Conservation (phyloP, 2,888 invertebrate species). For the Drosophila recens region DNA sequence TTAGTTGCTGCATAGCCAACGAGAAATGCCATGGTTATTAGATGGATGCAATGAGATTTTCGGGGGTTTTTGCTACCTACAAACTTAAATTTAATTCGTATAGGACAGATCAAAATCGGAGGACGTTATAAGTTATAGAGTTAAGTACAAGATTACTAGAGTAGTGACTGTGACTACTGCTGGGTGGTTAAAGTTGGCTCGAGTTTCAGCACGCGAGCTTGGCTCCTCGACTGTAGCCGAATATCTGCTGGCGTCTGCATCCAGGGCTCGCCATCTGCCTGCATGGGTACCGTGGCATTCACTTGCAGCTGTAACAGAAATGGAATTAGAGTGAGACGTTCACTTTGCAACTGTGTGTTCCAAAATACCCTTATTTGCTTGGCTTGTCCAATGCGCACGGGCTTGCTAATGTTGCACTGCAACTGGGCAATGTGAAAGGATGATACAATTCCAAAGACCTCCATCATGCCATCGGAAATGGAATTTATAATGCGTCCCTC, state of each 20-base stretch:
- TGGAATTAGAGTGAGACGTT: not conserved
- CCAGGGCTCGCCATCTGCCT: constrained; percentile 99
- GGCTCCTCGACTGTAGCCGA: constrained; percentile 84
- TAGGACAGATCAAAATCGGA: not conserved
- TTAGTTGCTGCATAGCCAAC: not conserved
- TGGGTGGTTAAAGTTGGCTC: constrained; percentile 26
- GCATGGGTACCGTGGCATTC: constrained; percentile 94
- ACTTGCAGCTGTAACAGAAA: constrained; percentile 73
- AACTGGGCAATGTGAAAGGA: constrained; percentile 98
- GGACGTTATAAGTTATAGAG: not conserved
- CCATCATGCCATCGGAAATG: constrained; percentile 89
- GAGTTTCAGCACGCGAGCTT: constrained; percentile 83
- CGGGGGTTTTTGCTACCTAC: constrained; percentile 29
- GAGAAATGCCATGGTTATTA: not conserved
- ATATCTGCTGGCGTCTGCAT: constrained; percentile 98
- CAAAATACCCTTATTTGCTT: constrained; percentile 89
- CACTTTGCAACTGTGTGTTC: rapidly evolving
- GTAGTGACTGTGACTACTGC: not conserved
- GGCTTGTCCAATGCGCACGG: constrained; percentile 94
- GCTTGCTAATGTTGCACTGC: constrained; percentile 95
- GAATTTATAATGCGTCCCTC: constrained; percentile 78
- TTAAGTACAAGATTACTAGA: constrained; percentile 42
- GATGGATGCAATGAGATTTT: not conserved
- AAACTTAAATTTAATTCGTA: constrained; percentile 17
- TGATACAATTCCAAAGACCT: constrained; percentile 96